phyloP scores from a whole-genome alignment of 2,888 invertebrate genomes.

The Apodemia duryi region DNA sequence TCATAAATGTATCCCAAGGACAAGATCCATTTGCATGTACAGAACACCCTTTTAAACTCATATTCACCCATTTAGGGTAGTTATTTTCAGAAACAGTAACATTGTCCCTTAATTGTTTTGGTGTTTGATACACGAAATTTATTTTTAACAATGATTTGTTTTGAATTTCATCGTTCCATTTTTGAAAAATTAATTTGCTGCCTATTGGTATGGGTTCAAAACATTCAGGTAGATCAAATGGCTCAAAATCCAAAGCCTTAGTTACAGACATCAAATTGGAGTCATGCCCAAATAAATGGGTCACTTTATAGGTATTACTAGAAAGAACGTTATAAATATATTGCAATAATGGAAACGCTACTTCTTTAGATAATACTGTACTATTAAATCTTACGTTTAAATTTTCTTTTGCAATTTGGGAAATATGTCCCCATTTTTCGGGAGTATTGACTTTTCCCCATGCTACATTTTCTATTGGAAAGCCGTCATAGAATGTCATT shows the following conservation, averaged over 20 bases:
- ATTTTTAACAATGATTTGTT: conserved; percentile 47
- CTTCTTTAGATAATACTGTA: conserved; percentile 41
- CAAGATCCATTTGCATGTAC: conserved; percentile 45
- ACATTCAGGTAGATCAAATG: conserved; percentile 33
- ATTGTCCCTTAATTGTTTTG: conserved; percentile 45
- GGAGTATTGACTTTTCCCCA: conserved; percentile 50
- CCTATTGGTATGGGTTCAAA: conserved; percentile 57
- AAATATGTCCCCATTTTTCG: conserved; percentile 45
- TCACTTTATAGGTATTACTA: conserved; percentile 38
- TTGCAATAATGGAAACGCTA: conserved; percentile 44
- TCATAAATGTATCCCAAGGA: conserved; percentile 44
- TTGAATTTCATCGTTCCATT: conserved; percentile 43
- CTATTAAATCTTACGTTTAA: conserved; percentile 52
- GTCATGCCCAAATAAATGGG: conserved; percentile 57
- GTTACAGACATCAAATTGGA: conserved; percentile 50
- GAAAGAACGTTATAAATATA: conserved; percentile 42
- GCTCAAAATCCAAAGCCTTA: conserved; percentile 40
- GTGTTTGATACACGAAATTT: conserved; percentile 51
- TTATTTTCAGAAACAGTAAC: conserved; percentile 36
- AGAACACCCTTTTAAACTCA: conserved; percentile 44
- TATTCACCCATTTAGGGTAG: conserved; percentile 42
- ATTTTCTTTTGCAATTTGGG: conserved; percentile 43
- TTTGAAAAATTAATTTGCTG: conserved; percentile 60
- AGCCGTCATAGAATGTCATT: conserved; percentile 61
- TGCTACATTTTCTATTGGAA: conserved; percentile 44